A percentile compares a stretch with the other conserved stretches of the same genome.
These are phyloP conservation scores for Mimumesa dahlbomi DNA, from an alignment of 2,888 invertebrate genomes.

Conservation along the genomic window DNA sequence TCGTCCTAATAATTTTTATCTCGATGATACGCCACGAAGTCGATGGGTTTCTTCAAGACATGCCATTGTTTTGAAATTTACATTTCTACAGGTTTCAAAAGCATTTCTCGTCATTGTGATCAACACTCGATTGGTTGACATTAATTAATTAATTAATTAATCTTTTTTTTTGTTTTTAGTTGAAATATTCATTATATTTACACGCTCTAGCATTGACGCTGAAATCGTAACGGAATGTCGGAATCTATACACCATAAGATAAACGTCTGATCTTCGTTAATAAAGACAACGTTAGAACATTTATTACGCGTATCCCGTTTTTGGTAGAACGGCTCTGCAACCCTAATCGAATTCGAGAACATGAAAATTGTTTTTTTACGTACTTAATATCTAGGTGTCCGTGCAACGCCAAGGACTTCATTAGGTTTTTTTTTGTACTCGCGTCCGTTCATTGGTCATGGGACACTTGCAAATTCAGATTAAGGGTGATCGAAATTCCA, in stretches of 20 bases:
- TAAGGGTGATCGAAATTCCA: too few relatives aligned
- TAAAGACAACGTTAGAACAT: background rate
- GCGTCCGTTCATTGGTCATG: too few relatives aligned
- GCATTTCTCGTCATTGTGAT: background rate
- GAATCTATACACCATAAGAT: background rate
- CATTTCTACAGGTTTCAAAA: slow-evolving; percentile 6
- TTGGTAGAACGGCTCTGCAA: background rate
- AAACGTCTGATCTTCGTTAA: background rate
- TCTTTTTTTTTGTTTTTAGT: too few relatives aligned
- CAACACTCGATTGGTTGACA: background rate
- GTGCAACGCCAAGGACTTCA: background rate
- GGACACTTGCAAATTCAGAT: too few relatives aligned
- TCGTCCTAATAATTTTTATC: slow-evolving; percentile 37
- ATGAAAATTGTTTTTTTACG: background rate
- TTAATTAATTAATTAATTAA: too few relatives aligned
- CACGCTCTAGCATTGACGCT: background rate
- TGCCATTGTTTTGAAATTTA: slow-evolving; percentile 13
- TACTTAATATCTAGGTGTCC: background rate
- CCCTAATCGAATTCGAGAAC: background rate
- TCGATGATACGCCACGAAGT: slow-evolving; percentile 24
- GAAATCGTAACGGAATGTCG: background rate
- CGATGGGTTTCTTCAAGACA: slow-evolving; percentile 24
- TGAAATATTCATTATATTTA: background rate
- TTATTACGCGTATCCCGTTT: background rate
- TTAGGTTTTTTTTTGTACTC: too few relatives aligned